These are phyloP conservation scores for Trachemys scripta DNA, from an alignment of 2,113 vertebrate genomes.

Conservation along the genomic window DNA sequence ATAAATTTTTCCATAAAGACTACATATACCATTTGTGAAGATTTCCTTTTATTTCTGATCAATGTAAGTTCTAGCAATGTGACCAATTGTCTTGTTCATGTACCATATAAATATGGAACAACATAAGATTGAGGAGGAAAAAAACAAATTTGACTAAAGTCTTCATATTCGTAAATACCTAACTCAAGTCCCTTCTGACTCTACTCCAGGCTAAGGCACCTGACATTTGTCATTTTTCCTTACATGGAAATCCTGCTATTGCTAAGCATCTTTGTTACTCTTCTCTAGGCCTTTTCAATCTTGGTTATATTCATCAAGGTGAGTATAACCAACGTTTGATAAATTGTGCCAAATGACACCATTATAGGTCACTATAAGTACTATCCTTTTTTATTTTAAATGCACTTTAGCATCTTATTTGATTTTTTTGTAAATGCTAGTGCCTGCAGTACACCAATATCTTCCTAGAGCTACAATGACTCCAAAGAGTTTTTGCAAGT, in stretches of 20 bases:
- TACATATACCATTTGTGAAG: background rate
- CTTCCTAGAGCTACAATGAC: background rate
- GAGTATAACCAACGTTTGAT: background rate
- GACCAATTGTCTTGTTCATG: background rate
- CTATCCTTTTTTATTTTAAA: background rate
- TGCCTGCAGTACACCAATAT: background rate
- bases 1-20: background rate
- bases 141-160: background rate
- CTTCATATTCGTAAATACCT: background rate
- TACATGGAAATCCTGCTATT: background rate
- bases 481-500: background rate
- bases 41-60: background rate
- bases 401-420: background rate
- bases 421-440: background rate
- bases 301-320: background rate
- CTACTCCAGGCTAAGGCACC: background rate
- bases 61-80: background rate
- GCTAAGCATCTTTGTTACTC: background rate
- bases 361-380: background rate
- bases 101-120: background rate
- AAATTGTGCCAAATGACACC: background rate
- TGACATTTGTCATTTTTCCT: background rate
- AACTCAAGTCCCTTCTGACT: background rate
- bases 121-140: background rate
- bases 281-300: background rate